Evolutionary conservation across 2,888 invertebrate genomes (phyloP).

Genomic region (Synergus japonicus): DNA sequence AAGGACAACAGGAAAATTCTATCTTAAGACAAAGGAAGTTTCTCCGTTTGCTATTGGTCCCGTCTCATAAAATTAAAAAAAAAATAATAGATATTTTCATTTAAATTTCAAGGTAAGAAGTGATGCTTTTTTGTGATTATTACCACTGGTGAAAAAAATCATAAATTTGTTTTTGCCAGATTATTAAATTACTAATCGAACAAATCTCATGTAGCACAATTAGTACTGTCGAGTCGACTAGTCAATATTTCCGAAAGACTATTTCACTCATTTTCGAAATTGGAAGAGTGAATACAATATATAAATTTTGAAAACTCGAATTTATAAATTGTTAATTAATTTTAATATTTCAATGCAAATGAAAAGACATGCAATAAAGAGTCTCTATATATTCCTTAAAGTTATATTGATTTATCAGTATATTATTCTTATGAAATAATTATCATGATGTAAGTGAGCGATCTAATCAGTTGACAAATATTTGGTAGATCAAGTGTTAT

Average conservation of each 20-base stretch:
- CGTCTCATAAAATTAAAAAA: background rate
- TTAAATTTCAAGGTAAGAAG: background rate
- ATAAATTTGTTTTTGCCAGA: background rate
- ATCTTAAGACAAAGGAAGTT: constrained; percentile 41
- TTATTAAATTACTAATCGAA: background rate
- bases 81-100: background rate
- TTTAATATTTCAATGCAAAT: background rate
- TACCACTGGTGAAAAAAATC: background rate
- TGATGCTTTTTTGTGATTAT: background rate
- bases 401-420: background rate
- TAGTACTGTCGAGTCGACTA: background rate
- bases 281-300: too few relatives aligned
- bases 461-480: background rate
- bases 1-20: constrained; percentile 43
- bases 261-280: background rate
- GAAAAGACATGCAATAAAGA: background rate
- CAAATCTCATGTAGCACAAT: background rate
- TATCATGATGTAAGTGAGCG: background rate
- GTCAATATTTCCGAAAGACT: too few relatives aligned
- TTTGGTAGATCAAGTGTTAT: background rate
- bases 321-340: background rate
- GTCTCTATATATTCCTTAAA: constrained; percentile 7
- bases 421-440: background rate
- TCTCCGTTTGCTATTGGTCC: constrained; percentile 45
- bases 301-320: background rate